Evolutionary conservation across 2,797 vertebrate genomes (phyloP), one percentile per base, ranked within the genome.

Genomic region (Parauchenoglanis punctatus): DNA sequence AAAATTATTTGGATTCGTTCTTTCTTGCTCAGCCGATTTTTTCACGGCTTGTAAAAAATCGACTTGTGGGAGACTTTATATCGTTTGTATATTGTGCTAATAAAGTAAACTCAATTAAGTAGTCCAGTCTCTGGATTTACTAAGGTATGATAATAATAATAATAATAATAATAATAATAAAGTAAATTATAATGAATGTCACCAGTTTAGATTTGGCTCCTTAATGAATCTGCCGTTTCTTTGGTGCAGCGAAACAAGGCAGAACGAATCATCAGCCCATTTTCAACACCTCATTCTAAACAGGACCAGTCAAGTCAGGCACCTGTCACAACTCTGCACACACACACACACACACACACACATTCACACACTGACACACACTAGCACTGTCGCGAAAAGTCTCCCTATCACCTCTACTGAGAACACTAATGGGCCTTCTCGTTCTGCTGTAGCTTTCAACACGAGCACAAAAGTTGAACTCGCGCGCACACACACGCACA

Each of bases 261-360:
- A 67, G 11, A 78, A 78, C 20, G 2, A 77, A 76, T 59, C 70
- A 58, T 73, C 85, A 49, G 35, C 63, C 44, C 23, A 44, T 67
- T 83, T 87, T 77, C 86, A 83, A 25, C 81, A 68, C 81, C 31
- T 68, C 10, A 80, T 84, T 78, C 81, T 77, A 67, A 83, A 84
- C 56, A 87, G 86, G 86, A 70, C 28, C 35, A 70, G 81, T 87
- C 86, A 87, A 68, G 75, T 68, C 65, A 78, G 59, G 31, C 52
- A 56, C 40, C 72, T 67, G 72, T 87, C 67, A 75, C 28, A 80
- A 54, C 82, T 68, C 56, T 52, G 23, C 31, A 58, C 88, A 65
- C 58, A 46, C 44, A 49, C 25, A n/a, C 78, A 63, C 86, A 70
- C 56, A 31, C 18, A 1, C 11, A 61, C 28, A 35, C 40, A 1